Conservation (phyloP, 2,797 vertebrate genomes). For the Pipistrellus kuhlii region DNA sequence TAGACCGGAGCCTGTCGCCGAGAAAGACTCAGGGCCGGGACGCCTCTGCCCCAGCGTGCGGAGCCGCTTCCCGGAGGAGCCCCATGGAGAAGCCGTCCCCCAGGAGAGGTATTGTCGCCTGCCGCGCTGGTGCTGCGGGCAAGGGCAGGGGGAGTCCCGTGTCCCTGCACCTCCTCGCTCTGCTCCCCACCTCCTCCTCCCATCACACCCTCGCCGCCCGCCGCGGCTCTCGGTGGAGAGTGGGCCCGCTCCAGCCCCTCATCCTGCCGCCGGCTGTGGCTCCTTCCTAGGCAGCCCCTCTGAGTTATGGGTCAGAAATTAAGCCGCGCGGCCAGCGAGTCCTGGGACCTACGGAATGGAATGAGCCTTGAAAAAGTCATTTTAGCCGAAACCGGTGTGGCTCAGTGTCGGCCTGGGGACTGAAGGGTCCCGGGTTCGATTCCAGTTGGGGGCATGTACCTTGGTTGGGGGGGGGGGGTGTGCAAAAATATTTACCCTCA, state of each 20-base stretch:
- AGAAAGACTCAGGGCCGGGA: not conserved
- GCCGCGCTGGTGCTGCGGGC: no score
- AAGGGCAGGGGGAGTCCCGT: not conserved
- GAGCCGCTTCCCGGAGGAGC: conserved; percentile 12
- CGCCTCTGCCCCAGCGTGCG: not conserved
- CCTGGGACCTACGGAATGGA: not conserved
- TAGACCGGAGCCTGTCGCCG: conserved; percentile 51
- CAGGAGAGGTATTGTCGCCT: conserved; percentile 66
- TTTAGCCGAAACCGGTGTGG: no score
- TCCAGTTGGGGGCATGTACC: no score
- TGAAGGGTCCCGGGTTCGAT: no score
- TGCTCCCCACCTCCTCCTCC: not conserved
- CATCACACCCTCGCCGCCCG: not conserved
- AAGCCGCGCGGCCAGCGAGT: not conserved
- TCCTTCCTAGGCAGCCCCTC: not conserved
- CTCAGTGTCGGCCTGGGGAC: no score
- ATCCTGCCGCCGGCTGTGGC: no score
- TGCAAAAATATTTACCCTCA: no score
- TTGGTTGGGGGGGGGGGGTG: no score
- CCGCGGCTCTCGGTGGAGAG: not conserved
- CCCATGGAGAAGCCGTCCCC: conserved; percentile 69
- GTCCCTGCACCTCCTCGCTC: no score
- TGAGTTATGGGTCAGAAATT: not conserved
- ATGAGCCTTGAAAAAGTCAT: not conserved
- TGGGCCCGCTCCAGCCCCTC: not conserved